phyloP scores from a whole-genome alignment of 2,113 vertebrate species.

The Raja brachyura region DNA sequence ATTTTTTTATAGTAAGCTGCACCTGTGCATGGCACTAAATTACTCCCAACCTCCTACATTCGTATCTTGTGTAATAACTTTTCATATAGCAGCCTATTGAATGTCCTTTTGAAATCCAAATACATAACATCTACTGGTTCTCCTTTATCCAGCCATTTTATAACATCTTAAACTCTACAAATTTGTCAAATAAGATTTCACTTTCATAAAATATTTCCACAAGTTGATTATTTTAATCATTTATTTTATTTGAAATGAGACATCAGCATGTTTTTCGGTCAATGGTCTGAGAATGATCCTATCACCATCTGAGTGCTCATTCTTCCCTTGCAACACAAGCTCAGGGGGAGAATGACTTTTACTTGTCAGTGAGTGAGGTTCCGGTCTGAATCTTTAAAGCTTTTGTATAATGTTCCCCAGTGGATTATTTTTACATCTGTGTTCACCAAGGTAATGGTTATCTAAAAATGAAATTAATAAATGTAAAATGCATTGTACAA shows the following conservation, averaged over 20 bases:
- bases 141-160: too few relatives aligned
- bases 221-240: not conserved
- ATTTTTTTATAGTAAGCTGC: too few relatives aligned
- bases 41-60: too few relatives aligned
- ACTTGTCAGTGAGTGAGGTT: not conserved
- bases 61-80: too few relatives aligned
- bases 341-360: not conserved
- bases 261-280: not conserved
- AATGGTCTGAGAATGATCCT: not conserved
- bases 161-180: too few relatives aligned
- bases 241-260: not conserved
- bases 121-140: too few relatives aligned
- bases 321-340: not conserved
- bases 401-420: not conserved
- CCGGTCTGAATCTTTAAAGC: not conserved
- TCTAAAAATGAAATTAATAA: not conserved
- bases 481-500: not conserved
- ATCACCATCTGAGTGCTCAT: not conserved
- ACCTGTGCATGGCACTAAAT: too few relatives aligned
- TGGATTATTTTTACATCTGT: not conserved
- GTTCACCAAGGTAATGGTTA: not conserved
- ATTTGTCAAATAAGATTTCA: too few relatives aligned
- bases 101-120: too few relatives aligned
- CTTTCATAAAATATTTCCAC: not conserved
- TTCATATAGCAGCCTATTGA: too few relatives aligned